These are phyloP conservation scores for Orchestes rusci DNA, from an alignment of 2,888 invertebrate species.

Conservation along the genomic window DNA sequence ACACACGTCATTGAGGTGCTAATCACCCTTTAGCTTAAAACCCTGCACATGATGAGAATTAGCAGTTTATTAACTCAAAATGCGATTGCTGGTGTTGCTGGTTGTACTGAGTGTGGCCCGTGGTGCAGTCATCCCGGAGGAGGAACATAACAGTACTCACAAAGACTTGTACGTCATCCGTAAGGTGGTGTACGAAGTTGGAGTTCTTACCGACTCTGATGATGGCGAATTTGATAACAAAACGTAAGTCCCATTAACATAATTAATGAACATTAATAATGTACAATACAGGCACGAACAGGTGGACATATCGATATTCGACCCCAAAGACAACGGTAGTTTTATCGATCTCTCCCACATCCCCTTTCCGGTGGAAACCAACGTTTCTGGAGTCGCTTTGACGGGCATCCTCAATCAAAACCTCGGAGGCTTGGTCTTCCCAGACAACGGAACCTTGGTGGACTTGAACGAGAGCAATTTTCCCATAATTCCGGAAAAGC, in stretches of 20 bases:
- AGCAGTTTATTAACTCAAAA: no score
- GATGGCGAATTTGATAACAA: conserved; percentile 37
- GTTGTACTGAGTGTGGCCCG: no score
- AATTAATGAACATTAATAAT: no score
- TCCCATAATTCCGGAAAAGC: conserved; percentile 33
- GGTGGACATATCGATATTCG: conserved; percentile 50
- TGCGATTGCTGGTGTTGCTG: no score
- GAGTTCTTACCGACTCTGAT: conserved; percentile 50
- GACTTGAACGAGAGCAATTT: conserved; percentile 22
- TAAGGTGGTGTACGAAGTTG: conserved; percentile 54
- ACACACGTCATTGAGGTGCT: no score
- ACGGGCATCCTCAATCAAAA: conserved; percentile 46
- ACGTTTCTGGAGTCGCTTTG: conserved; percentile 48
- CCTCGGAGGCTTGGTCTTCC: conserved; percentile 38
- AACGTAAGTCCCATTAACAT: no score
- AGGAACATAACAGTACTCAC: no score
- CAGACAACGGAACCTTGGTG: conserved; percentile 27
- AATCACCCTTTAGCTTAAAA: no score
- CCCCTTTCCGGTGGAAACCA: conserved; percentile 50
- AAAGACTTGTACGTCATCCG: conserved; percentile 52
- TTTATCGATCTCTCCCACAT: conserved; percentile 48
- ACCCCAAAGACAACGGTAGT: conserved; percentile 46
- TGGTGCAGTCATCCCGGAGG: no score
- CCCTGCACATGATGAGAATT: no score
- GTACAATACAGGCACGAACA: conserved; percentile 44